Evolutionary conservation across 2,113 vertebrate genomes (phyloP).

Genomic region (Nesoenas mayeri): DNA sequence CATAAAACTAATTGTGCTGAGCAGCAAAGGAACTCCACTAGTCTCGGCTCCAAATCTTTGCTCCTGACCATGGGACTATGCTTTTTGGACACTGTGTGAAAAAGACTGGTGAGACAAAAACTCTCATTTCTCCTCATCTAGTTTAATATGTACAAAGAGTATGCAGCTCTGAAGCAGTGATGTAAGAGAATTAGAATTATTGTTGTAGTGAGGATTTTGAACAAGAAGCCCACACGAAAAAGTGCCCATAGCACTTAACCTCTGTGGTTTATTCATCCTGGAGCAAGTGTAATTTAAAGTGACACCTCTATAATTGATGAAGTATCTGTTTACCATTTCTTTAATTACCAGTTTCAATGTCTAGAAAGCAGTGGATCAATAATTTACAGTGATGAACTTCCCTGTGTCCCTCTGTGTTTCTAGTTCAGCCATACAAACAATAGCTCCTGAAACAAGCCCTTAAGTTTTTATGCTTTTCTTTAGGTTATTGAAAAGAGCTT

Average conservation of each 20-base stretch:
- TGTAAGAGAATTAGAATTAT: background rate
- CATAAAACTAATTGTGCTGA: background rate
- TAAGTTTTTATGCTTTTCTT: background rate
- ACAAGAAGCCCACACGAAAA: background rate
- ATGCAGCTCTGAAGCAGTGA: background rate
- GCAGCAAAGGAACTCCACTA: background rate
- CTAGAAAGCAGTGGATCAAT: constrained; percentile 63
- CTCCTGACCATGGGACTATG: background rate
- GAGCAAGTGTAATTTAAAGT: constrained; percentile 63
- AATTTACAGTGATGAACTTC: constrained; percentile 52
- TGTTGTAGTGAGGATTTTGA: background rate
- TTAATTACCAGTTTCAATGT: constrained; percentile 65
- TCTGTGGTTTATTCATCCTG: constrained; percentile 17
- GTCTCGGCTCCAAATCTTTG: background rate
- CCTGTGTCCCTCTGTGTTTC: background rate
- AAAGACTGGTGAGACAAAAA: background rate
- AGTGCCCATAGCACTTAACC: background rate
- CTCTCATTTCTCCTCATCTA: background rate
- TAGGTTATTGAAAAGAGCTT: background rate
- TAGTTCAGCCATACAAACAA: background rate
- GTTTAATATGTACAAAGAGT: background rate
- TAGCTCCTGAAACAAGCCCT: background rate
- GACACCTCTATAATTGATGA: constrained; percentile 62
- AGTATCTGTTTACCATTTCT: constrained; percentile 60
- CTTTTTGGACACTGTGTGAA: background rate